A percentile compares a stretch with the other conserved stretches of the same genome.
phyloP scores from a whole-genome alignment of 92 coral and sea anemone genomes.

The Desmophyllum pertusum region DNA sequence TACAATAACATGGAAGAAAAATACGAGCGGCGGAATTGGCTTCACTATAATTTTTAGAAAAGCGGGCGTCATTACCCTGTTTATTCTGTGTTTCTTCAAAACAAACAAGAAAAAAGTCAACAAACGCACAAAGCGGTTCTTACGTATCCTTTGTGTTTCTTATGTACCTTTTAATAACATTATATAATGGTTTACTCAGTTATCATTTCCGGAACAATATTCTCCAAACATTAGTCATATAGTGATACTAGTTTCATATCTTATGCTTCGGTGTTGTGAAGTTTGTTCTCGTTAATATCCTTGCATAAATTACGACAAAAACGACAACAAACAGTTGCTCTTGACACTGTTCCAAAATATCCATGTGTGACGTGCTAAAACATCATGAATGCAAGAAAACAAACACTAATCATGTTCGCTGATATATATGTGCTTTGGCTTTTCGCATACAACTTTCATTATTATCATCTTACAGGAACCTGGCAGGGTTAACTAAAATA shows the following conservation, averaged over 20 bases:
- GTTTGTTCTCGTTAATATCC: not conserved
- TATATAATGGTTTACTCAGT: not conserved
- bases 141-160: not conserved
- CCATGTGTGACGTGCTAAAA: not conserved
- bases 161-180: not conserved
- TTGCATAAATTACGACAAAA: not conserved
- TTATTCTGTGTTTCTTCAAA: too few species aligned
- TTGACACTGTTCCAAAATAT: not conserved
- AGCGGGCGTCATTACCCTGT: too few species aligned
- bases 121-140: not conserved
- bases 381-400: not conserved
- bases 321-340: not conserved
- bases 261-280: not conserved
- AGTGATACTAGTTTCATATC: not conserved
- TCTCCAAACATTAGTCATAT: not conserved
- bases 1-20: too few species aligned
- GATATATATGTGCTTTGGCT: not conserved
- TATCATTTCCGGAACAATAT: not conserved
- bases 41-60: too few species aligned
- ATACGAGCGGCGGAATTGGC: too few species aligned
- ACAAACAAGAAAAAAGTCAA: too few species aligned
- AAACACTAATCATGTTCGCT: not conserved
- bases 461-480: not conserved
- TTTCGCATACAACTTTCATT: not conserved
- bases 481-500: not conserved